Base-by-base conservation (phyloP, 2,888 invertebrate species). In the Teinopalpus imperialis region DNA sequence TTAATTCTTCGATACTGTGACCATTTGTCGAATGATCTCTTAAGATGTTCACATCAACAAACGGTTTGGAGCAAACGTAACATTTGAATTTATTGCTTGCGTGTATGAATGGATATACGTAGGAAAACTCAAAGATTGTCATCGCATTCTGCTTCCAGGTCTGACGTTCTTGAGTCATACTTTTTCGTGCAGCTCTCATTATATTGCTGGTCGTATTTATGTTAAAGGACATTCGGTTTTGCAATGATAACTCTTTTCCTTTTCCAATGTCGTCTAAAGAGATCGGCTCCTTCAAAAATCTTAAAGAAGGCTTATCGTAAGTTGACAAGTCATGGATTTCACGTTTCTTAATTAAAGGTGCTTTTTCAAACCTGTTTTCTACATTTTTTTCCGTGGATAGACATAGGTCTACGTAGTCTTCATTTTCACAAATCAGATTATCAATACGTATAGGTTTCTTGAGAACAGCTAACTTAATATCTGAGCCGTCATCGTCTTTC, bases 51-150 rank as follows among this genome's bases (percentile, higher is more conserved):
- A 70, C 54, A 5, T 80, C 74, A 10, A 79, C 26, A 49, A 71
- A 82, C 0, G 59, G 53, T 35, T 69, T 59, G 0, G 66, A 46
- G 24, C 85, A 86, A 9, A 80, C 53, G 24, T 74, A 74, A 41
- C 85, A 86, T 56, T 81, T 83, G 40, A 75, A 85, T 52, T 72
- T 81, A 47, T 73, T 79, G 9, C 61, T 61, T 0, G 70, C 57
- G 34, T 81, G 70, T 18, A 76, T 56, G 35, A 86, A 86, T 0
- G 85, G 85, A 48, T 77, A 82, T 0, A 82, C 74, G 23, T 60
- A 65, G 0, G 82, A 75, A 48, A 66, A 56, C 56, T 81, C 75
- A 32, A 85, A 77, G 18, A 86, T 57, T 1, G 58, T 64, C 4
- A 77, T 48, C 0, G 79, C 78, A 39, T 81, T 80, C 48, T 59